These are phyloP conservation scores for Tarsius wallacei DNA, from an alignment of 2,797 vertebrate species.

Conservation along the genomic window DNA sequence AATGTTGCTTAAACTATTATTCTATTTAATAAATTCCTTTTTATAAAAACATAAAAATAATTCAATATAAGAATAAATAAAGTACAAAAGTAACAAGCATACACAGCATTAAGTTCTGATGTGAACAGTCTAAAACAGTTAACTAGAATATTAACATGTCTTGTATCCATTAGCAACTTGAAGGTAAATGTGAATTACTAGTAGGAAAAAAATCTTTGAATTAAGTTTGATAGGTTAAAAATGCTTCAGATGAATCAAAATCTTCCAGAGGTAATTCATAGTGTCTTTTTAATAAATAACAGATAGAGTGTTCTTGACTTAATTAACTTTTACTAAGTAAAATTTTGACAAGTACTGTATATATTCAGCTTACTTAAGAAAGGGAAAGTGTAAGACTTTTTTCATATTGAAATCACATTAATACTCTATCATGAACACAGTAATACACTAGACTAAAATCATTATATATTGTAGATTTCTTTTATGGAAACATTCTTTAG, in stretches of 20 bases:
- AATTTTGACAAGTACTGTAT: conserved; percentile 19
- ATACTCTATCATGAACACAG: not conserved
- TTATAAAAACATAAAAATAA: conserved; percentile 28
- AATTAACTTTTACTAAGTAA: conserved; percentile 18
- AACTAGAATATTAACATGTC: not conserved
- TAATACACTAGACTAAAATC: conserved; percentile 45
- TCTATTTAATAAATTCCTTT: not conserved
- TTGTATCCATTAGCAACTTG: not conserved
- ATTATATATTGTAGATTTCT: conserved; percentile 31
- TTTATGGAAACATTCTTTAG: conserved; percentile 55
- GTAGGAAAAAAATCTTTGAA: not conserved
- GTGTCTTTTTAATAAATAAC: conserved; percentile 2
- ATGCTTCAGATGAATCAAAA: conserved; percentile 57
- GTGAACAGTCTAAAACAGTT: not conserved
- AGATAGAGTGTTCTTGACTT: conserved; percentile 27
- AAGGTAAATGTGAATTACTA: conserved; percentile 49
- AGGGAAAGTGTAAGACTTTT: not conserved
- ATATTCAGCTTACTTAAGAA: conserved; percentile 47
- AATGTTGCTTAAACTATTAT: not conserved
- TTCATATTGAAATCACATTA: conserved; percentile 6
- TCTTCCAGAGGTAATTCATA: conserved; percentile 14
- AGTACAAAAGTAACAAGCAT: not conserved
- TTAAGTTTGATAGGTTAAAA: conserved; percentile 46
- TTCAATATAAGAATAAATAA: conserved; percentile 28
- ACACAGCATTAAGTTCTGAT: not conserved